A percentile compares a stretch with the other conserved stretches of the same genome.
These are phyloP conservation scores for Saimiri boliviensis DNA, from an alignment of 2,113 vertebrate genomes.

Conservation along the genomic window DNA sequence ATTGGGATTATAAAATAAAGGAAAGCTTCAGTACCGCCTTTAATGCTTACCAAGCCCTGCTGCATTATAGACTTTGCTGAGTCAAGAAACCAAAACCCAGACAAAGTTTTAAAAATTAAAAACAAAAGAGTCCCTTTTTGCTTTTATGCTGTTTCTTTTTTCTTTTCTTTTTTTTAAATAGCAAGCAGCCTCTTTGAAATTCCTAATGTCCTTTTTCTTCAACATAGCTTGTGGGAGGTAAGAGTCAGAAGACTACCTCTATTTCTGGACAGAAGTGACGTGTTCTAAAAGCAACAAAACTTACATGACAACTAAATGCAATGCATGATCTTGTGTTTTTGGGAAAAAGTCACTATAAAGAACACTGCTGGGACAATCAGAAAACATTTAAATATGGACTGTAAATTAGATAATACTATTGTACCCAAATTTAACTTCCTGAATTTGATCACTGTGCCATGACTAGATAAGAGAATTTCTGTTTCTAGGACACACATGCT, in stretches of 20 bases:
- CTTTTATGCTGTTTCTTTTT: not conserved
- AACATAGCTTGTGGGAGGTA: not conserved
- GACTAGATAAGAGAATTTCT: not conserved
- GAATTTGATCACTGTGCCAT: not conserved
- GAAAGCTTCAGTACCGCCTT: slow-evolving; percentile 79
- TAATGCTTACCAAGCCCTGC: slow-evolving; percentile 80
- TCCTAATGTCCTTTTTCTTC: not conserved
- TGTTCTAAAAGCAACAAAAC: not conserved
- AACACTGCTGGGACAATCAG: not conserved
- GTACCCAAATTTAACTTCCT: not conserved
- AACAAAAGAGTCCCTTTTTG: slow-evolving; percentile 59
- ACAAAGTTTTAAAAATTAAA: slow-evolving; percentile 80
- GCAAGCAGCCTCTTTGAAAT: slow-evolving; percentile 24
- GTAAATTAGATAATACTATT: not conserved
- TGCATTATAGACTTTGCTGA: slow-evolving; percentile 81
- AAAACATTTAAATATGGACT: not conserved
- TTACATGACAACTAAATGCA: not conserved
- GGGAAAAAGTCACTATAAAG: not conserved
- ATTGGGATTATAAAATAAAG: slow-evolving; percentile 95
- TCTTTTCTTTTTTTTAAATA: not conserved
- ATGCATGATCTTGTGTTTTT: not conserved
- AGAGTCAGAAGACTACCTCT: slow-evolving; percentile 2
- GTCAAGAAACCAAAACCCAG: slow-evolving; percentile 83
- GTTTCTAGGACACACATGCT: not conserved
- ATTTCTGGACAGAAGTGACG: not conserved